phyloP scores from a whole-genome alignment of 2,888 invertebrate genomes.

The Mesodorylaimus sp. region DNA sequence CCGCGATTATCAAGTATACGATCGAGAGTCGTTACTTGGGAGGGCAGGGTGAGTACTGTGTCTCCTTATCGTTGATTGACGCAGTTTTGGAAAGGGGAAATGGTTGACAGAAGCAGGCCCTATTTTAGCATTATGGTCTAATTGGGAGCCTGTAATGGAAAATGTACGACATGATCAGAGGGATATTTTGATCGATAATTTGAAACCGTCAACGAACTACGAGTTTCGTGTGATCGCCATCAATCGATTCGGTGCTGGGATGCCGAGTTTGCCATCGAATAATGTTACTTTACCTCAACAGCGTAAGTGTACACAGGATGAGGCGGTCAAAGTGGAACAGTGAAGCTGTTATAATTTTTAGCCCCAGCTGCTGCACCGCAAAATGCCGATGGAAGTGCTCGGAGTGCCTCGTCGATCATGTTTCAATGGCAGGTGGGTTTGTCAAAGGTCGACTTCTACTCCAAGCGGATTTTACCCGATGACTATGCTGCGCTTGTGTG shows the following conservation, averaged over 20 bases:
- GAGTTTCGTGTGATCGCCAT: conserved; percentile 91
- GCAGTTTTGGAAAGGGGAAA: no score
- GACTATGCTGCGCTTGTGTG: no score
- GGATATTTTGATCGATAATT: conserved; percentile 57
- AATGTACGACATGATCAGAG: conserved; percentile 40
- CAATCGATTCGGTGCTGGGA: conserved; percentile 85
- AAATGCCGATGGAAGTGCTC: conserved; percentile 78
- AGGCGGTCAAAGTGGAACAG: conserved; percentile 1
- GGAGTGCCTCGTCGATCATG: conserved; percentile 82
- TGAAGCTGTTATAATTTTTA: conserved; percentile 31
- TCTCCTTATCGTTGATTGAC: no score
- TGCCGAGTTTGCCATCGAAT: conserved; percentile 69
- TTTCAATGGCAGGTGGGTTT: conserved; percentile 59
- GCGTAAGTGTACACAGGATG: conserved; percentile 8
- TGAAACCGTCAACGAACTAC: conserved; percentile 84
- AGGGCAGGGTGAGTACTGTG: conserved; percentile 49
- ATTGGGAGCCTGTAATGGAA: conserved; percentile 18
- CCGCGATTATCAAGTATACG: conserved; percentile 74
- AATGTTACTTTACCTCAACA: conserved; percentile 70
- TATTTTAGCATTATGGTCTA: conserved; percentile 21
- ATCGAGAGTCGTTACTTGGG: conserved; percentile 75
- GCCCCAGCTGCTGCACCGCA: conserved; percentile 89
- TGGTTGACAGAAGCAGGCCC: no score
- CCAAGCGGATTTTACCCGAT: no score
- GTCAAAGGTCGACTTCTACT: no score